Conservation (phyloP, 2,113 vertebrate genomes). For the Notarius lentiginosus region DNA sequence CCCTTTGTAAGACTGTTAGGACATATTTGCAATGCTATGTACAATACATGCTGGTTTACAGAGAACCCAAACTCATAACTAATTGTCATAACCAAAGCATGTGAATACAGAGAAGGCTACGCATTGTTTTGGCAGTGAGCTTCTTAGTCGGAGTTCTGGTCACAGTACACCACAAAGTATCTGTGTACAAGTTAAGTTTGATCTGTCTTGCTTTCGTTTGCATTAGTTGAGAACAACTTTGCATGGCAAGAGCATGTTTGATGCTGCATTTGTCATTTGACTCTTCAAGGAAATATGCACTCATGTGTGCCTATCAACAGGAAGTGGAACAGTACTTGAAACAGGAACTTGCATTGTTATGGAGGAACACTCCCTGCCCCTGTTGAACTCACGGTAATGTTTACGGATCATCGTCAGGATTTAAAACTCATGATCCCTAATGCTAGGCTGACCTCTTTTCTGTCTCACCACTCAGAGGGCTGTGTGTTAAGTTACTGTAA, state of each 20-base stretch:
- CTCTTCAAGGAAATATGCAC: slow-evolving; percentile 29
- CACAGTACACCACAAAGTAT: slow-evolving; percentile 1
- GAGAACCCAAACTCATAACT: background rate
- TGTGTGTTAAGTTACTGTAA: background rate
- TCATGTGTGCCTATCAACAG: slow-evolving; percentile 9
- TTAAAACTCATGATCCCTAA: background rate
- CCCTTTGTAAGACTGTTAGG: too few relatives aligned
- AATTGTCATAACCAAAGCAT: background rate
- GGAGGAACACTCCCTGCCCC: background rate
- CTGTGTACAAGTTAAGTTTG: background rate
- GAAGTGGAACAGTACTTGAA: background rate
- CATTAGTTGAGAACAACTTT: slow-evolving; percentile 19
- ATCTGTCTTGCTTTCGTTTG: slow-evolving; percentile 15
- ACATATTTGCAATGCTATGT: background rate
- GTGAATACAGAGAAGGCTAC: background rate
- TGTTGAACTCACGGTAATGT: background rate
- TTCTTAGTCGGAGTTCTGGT: background rate
- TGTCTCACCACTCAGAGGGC: background rate
- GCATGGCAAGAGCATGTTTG: slow-evolving; percentile 33
- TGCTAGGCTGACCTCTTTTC: background rate
- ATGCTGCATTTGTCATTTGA: slow-evolving; percentile 26
- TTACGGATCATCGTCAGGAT: background rate
- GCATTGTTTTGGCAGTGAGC: background rate
- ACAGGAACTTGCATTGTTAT: slow-evolving; percentile 4
- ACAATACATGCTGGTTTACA: background rate